These are phyloP conservation scores for Rhinolophus sinicus DNA, from an alignment of 2,113 vertebrate genomes.

Conservation along the genomic window DNA sequence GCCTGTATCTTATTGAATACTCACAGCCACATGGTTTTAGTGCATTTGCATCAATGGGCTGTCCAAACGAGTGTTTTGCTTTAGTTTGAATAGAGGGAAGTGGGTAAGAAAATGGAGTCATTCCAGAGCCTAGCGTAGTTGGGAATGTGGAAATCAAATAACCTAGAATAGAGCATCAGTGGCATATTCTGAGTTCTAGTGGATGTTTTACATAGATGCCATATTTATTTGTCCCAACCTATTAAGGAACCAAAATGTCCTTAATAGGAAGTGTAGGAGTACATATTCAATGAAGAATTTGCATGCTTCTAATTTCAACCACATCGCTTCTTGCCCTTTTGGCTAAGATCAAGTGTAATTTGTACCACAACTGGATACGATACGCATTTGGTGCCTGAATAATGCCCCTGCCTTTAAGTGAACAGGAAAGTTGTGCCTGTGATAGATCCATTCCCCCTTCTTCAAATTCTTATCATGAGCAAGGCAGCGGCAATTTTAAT, in stretches of 20 bases:
- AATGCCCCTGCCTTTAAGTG: not conserved
- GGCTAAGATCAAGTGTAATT: not conserved
- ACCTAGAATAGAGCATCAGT: not conserved
- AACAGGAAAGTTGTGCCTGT: not conserved
- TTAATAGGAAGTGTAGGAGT: not conserved
- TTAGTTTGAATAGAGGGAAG: not conserved
- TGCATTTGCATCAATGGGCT: not conserved
- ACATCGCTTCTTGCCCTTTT: not conserved
- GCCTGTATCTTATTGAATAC: not conserved
- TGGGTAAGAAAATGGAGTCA: not conserved
- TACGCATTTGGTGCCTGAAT: not conserved
- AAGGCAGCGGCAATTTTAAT: constrained; percentile 30
- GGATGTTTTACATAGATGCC: not conserved
- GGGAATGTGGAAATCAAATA: not conserved
- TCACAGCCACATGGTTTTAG: not conserved
- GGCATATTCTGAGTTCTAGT: not conserved
- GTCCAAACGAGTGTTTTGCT: not conserved
- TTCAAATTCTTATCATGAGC: constrained; percentile 18
- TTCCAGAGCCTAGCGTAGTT: not conserved
- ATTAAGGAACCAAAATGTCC: not conserved
- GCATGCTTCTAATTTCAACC: not conserved
- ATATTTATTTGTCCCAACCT: not conserved
- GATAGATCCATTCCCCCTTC: not conserved
- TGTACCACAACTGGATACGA: not conserved
- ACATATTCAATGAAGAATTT: not conserved